A percentile compares a stretch with the other conserved stretches of the same genome.
phyloP scores from a whole-genome alignment of 2,797 vertebrate species.

The Lagocephalus sceleratus region DNA sequence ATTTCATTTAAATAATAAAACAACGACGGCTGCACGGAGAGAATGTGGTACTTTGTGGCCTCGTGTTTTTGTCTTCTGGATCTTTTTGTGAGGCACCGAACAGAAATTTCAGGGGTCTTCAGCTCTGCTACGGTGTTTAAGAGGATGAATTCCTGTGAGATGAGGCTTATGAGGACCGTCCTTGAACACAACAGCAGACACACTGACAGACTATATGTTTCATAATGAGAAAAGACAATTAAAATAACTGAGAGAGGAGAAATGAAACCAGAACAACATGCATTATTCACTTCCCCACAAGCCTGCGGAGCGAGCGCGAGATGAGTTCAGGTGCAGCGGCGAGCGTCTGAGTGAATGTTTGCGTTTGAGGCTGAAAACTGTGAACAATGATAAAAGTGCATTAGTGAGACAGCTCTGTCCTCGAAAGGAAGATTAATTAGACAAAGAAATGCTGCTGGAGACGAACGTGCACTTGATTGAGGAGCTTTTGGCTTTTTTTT shows the following conservation, averaged over 20 bases:
- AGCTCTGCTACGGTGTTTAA: conserved; percentile 20
- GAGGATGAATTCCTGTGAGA: conserved; percentile 12
- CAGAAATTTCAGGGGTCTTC: conserved; percentile 2
- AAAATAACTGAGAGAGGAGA: conserved; percentile 15
- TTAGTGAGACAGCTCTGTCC: conserved; percentile 48
- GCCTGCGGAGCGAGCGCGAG: conserved; percentile 30
- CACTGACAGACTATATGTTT: conserved; percentile 12
- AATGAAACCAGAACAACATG: conserved; percentile 44
- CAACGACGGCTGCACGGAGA: neutral
- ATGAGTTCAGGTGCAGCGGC: conserved; percentile 40
- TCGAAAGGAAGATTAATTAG: conserved; percentile 67
- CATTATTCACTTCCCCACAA: conserved; percentile 47
- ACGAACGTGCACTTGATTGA: conserved; percentile 47
- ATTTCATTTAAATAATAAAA: conserved; percentile 2
- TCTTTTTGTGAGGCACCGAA: conserved; percentile 8
- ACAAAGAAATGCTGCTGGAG: conserved; percentile 47
- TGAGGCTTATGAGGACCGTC: conserved; percentile 3
- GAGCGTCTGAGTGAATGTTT: conserved; percentile 10
- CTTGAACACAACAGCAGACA: conserved; percentile 22
- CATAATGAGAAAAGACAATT: conserved; percentile 28
- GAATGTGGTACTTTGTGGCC: too few species aligned
- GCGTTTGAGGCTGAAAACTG: conserved; percentile 16
- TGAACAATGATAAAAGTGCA: conserved; percentile 61
- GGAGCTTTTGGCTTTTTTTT: conserved; percentile 36
- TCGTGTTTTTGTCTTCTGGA: conserved; percentile 1